phyloP scores from a whole-genome alignment of 2,113 vertebrate species.

The Caretta caretta region DNA sequence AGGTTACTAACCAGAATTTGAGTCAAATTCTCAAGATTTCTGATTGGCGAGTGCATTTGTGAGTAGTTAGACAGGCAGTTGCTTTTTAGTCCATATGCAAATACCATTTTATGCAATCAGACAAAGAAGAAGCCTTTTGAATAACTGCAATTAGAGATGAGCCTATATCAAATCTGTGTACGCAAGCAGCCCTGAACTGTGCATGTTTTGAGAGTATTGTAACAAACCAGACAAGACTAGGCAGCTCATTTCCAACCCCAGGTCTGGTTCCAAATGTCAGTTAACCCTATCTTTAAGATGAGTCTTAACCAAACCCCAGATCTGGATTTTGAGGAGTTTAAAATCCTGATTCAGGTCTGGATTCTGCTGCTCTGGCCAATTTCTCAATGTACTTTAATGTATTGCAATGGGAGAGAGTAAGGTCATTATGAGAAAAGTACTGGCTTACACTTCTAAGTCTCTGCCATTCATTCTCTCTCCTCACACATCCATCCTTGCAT shows the following conservation, averaged over 20 bases:
- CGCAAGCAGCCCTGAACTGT: not conserved
- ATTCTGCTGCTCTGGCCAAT: not conserved
- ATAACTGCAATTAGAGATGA: constrained; percentile 1
- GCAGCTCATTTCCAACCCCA: not conserved
- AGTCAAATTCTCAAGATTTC: constrained; percentile 2
- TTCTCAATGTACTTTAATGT: not conserved
- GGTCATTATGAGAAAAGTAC: constrained; percentile 1
- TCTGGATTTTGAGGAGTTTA: not conserved
- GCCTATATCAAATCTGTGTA: not conserved
- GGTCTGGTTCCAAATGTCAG: not conserved
- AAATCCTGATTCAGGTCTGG: not conserved
- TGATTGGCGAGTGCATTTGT: not conserved
- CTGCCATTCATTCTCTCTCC: not conserved
- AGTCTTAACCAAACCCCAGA: not conserved
- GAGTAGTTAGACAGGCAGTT: not conserved
- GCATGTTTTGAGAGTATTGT: not conserved
- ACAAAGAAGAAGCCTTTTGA: constrained; percentile 7
- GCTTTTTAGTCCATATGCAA: not conserved
- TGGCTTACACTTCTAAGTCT: not conserved
- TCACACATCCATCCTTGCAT: not conserved
- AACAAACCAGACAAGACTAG: not conserved
- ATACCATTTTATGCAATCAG: not conserved
- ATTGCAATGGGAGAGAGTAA: not conserved
- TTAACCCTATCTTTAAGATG: not conserved
- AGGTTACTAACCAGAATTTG: constrained; percentile 10